These are phyloP conservation scores for Luscinia megarhynchos DNA, from an alignment of 2,797 vertebrate genomes.

Conservation along the genomic window DNA sequence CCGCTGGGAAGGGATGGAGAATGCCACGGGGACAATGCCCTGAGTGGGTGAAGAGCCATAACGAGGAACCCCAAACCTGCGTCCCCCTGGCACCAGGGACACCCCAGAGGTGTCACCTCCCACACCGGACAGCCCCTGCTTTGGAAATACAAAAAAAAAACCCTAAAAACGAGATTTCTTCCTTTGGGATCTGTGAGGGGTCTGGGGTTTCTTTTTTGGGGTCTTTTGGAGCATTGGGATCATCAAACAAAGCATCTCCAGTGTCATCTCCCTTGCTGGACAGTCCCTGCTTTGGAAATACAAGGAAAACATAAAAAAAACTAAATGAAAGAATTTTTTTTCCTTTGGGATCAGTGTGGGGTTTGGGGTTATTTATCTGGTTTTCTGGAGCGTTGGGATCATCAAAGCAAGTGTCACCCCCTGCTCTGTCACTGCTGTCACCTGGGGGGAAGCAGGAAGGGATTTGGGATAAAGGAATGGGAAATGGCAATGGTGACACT, in stretches of 20 bases:
- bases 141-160: background rate
- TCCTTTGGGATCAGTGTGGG: too few relatives aligned
- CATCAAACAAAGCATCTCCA: background rate
- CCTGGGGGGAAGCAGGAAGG: background rate
- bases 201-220: background rate
- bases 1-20: rapidly evolving
- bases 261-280: background rate
- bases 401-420: too few relatives aligned
- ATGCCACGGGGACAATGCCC: background rate
- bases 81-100: background rate
- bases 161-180: background rate
- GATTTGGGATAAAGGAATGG: background rate
- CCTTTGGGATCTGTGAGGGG: background rate
- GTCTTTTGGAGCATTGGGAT: background rate
- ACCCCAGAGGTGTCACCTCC: background rate
- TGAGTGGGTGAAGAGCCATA: slow-evolving; percentile 16
- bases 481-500: background rate
- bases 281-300: background rate
- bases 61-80: background rate
- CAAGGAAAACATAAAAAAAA: too few relatives aligned
- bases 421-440: background rate
- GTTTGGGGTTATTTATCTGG: background rate
- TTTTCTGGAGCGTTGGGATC: too few relatives aligned
- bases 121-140: background rate
- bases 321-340: background rate